A percentile compares a stretch with the other conserved stretches of the same genome.
These are phyloP conservation scores for Cyprinodon variegatus DNA, from an alignment of 2,113 vertebrate species.

Conservation along the genomic window DNA sequence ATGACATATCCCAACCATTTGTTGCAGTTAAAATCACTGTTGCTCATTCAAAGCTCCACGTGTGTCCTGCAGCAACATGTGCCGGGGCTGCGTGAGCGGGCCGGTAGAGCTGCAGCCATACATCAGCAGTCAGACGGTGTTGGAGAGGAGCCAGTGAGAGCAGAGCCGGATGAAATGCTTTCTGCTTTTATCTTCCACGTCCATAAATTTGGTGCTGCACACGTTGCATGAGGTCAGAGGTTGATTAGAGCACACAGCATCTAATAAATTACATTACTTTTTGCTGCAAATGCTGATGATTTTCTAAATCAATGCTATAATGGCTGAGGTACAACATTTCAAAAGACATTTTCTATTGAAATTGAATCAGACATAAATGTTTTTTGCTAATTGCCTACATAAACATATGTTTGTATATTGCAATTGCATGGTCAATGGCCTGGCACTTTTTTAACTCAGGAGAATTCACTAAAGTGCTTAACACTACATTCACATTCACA, in stretches of 20 bases:
- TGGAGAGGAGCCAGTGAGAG: conserved; percentile 47
- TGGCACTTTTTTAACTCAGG: too few relatives aligned
- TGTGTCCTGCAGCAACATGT: conserved; percentile 71
- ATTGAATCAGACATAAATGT: not conserved
- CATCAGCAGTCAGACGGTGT: conserved; percentile 41
- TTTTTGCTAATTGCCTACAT: not conserved
- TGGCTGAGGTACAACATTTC: not conserved
- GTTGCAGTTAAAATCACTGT: conserved; percentile 78
- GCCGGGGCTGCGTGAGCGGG: conserved; percentile 45
- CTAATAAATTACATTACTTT: conserved; percentile 31
- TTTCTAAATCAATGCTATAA: not conserved
- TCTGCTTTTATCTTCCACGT: conserved; percentile 61
- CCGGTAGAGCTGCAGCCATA: conserved; percentile 41
- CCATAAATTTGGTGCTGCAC: conserved; percentile 41
- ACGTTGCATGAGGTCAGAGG: conserved; percentile 37
- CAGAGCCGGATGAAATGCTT: conserved; percentile 35
- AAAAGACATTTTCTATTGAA: not conserved
- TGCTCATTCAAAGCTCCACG: conserved; percentile 57
- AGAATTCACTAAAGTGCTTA: too few relatives aligned
- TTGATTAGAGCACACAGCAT: conserved; percentile 26
- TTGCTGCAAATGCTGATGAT: not conserved
- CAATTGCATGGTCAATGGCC: too few relatives aligned
- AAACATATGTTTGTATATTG: not conserved
- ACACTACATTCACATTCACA: too few relatives aligned
- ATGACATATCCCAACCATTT: conserved; percentile 72